Evolutionary conservation across 2,888 invertebrate genomes (phyloP), one percentile per base, ranked within the genome.

Genomic region (Cylloceria caligata): DNA sequence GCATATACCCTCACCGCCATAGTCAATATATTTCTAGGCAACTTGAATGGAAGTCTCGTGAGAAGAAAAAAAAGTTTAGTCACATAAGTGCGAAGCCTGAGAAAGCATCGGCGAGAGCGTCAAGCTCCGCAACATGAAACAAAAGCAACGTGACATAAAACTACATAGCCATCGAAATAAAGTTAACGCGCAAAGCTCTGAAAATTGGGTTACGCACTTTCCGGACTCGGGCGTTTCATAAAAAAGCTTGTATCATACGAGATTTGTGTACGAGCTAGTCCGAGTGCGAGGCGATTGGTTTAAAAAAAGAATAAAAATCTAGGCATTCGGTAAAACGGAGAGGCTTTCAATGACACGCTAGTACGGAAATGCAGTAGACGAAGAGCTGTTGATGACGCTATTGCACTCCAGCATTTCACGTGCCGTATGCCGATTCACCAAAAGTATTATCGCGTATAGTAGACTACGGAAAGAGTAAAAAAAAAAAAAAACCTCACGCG

Each of bases 141-240:
- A 21, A 62, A 34, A 60, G 69, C 55, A 64, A 69, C 27, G 64
- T 16, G 62, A 45, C 52, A 30, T 52, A 68, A 81, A 68, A 73
- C 68, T 73, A 11, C 60, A 77, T 36, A 69, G 74, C 47, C 11
- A 64, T 78, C 52, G 68, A 68, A 81, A 81, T 81, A 73, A 21
- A 36, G 72, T 81, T 77, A 77, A 73, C 77, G 64, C 45, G 42
- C 45, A 67, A 77, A 68, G 73, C 68, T 73, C 16, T 64, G 68
- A 9, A 77, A 81, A 81, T 77, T 77, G 39, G 39, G 60, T 81
- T 73, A 55, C 71, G 60, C 77, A 62, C 57, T 60, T 68, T 62
- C 72, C 45, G 49, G 36, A 24, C 34, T 16, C 67, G 67, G 65
- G 68, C 60, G 52, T 73, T 73, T 64, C 47, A 68, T 76, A 73